These are phyloP conservation scores for Oxycera nigricornis DNA, from an alignment of 2,888 invertebrate species.

Conservation along the genomic window DNA sequence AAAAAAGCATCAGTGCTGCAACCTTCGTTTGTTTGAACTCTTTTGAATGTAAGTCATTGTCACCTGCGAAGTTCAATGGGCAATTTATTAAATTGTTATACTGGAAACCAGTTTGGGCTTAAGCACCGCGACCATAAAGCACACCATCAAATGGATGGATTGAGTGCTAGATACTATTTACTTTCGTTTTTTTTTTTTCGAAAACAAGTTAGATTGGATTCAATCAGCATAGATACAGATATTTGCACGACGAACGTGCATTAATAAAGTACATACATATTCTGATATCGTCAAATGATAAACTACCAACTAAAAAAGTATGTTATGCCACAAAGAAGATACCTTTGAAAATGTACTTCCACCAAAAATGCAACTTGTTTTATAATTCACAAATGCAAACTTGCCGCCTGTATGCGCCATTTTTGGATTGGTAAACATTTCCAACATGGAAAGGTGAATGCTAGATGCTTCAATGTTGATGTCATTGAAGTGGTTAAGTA, in stretches of 20 bases:
- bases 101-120: neutral
- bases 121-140: neutral
- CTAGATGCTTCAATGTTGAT: neutral
- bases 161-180: neutral
- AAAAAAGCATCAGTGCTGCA: no score
- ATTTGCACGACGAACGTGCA: neutral
- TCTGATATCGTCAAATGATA: neutral
- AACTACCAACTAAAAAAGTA: neutral
- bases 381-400: neutral
- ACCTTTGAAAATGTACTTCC: no score
- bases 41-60: slow-evolving; percentile 17
- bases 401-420: neutral
- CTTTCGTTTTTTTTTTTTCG: neutral
- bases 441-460: neutral
- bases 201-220: neutral
- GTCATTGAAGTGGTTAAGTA: slow-evolving; percentile 17
- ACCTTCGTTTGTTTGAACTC: neutral
- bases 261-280: neutral
- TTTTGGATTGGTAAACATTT: neutral
- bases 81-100: neutral
- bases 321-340: no score
- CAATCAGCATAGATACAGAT: neutral
- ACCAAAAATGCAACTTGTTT: neutral
- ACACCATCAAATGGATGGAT: neutral
- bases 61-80: slow-evolving; percentile 8